These are phyloP conservation scores for Boulengerochromis microlepis DNA, from an alignment of 2,113 vertebrate genomes.

Conservation along the genomic window DNA sequence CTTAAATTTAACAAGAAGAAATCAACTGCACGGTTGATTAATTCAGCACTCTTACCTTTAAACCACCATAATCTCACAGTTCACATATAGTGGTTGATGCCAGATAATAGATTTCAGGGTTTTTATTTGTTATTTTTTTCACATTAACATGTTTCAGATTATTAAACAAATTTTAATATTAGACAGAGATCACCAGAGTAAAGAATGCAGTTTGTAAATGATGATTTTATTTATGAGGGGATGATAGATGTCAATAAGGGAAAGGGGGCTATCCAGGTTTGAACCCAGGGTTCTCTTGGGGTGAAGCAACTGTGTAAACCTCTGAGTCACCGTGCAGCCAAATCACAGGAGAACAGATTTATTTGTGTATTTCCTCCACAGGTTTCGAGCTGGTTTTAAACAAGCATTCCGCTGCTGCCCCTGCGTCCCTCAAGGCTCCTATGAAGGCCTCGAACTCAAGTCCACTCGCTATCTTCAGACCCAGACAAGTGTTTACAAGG, in stretches of 20 bases:
- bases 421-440: constrained; percentile 72
- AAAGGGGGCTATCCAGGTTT: not conserved
- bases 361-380: constrained; percentile 32
- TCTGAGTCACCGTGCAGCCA: not conserved
- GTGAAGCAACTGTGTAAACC: not conserved
- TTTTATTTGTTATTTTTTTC: not conserved
- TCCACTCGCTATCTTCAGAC: constrained; percentile 86
- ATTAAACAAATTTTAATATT: not conserved
- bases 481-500: constrained; percentile 88
- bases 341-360: not conserved
- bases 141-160: not conserved
- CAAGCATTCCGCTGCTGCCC: constrained; percentile 90
- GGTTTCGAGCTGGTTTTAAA: constrained; percentile 93
- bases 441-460: constrained; percentile 91
- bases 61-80: not conserved
- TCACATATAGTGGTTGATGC: not conserved
- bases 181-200: not conserved
- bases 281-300: not conserved
- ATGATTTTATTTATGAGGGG: not conserved
- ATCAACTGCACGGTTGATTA: not conserved
- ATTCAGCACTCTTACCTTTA: not conserved
- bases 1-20: not conserved
- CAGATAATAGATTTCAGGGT: not conserved
- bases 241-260: not conserved
- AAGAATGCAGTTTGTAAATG: not conserved